A percentile compares a stretch with the other conserved stretches of the same genome.
Conservation (phyloP, 2,797 vertebrate species). For the Sebastes dallii region DNA sequence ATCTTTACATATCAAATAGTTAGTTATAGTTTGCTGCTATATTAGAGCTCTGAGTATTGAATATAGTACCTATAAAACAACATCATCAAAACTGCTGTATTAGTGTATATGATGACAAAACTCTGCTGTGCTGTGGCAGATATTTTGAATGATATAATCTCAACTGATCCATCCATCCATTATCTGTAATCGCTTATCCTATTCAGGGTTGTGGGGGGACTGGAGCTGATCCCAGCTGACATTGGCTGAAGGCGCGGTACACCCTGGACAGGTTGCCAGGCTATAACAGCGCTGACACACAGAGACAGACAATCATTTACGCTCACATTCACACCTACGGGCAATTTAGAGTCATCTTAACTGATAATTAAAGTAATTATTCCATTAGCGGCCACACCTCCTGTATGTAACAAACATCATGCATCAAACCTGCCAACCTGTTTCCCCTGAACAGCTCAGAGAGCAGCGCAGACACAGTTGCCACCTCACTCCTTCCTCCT, state of each 20-base stretch:
- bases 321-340: no score
- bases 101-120: not conserved
- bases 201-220: no score
- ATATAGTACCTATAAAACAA: not conserved
- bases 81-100: not conserved
- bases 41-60: not conserved
- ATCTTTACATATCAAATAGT: not conserved
- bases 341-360: not conserved
- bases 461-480: not conserved
- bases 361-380: not conserved
- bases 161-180: not conserved
- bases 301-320: no score
- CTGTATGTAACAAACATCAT: not conserved
- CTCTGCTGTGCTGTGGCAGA: not conserved
- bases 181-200: no score
- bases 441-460: not conserved
- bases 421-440: not conserved
- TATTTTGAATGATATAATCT: not conserved
- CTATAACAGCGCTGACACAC: no score
- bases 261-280: no score
- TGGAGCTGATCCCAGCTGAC: no score
- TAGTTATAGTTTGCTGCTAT: not conserved
- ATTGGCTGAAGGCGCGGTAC: no score
- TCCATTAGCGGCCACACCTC: not conserved
- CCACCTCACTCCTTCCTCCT: not conserved